Evolutionary conservation across 2,888 invertebrate species (phyloP).

Genomic region (Cinara cedri): DNA sequence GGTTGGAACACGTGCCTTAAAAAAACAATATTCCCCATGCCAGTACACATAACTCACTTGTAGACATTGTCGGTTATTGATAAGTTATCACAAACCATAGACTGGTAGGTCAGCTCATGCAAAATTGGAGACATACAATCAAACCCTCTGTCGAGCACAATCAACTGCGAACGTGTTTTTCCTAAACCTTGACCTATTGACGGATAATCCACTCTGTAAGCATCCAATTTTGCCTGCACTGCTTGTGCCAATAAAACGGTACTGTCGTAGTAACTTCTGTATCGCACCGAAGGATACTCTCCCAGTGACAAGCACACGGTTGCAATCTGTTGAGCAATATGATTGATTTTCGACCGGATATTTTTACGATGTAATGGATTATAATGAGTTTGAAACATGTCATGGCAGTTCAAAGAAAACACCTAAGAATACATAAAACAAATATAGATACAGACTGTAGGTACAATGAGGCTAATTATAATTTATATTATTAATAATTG

Average conservation of each 20-base stretch:
- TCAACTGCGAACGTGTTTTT: conserved; percentile 92
- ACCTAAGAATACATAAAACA: conserved; percentile 68
- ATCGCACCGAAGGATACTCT: conserved; percentile 94
- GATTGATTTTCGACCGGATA: conserved; percentile 93
- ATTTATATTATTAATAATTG: background rate
- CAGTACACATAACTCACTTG: conserved; percentile 68
- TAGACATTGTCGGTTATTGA: conserved; percentile 99
- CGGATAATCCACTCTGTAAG: conserved; percentile 99
- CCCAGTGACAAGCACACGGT: conserved; percentile 98
- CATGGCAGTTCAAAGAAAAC: conserved; percentile 93
- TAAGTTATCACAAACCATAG: conserved; percentile 98
- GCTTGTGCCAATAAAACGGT: conserved; percentile 97
- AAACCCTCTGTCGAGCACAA: conserved; percentile 96
- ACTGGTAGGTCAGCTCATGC: conserved; percentile 96
- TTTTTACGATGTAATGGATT: conserved; percentile 86
- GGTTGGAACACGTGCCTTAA: too few species aligned
- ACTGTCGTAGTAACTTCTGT: conserved; percentile 93
- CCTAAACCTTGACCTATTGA: conserved; percentile 99
- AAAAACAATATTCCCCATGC: too few species aligned
- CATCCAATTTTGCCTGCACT: conserved; percentile 97
- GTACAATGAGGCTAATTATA: background rate
- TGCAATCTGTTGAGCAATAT: conserved; percentile 98
- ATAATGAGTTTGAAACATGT: conserved; percentile 96
- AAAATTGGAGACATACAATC: conserved; percentile 96
- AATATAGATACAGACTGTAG: background rate